phyloP scores from a whole-genome alignment of 2,888 invertebrate genomes.

The Abrostola tripartita region DNA sequence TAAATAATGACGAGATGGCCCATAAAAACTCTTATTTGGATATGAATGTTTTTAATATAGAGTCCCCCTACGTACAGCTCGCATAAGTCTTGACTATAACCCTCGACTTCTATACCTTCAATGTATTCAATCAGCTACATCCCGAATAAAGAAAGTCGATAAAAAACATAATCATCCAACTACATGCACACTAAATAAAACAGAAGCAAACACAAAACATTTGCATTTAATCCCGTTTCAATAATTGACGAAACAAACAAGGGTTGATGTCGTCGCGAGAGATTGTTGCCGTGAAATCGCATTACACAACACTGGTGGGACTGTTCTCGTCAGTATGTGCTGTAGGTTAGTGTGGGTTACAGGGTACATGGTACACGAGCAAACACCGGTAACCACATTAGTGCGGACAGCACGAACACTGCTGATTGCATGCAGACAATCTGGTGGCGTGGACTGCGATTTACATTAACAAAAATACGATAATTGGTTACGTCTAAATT shows the following conservation, averaged over 20 bases:
- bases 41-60: no score
- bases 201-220: conserved; percentile 49
- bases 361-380: conserved; percentile 53
- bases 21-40: no score
- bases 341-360: conserved; percentile 42
- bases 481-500: conserved; percentile 40
- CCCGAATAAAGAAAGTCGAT: no score
- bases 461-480: conserved; percentile 49
- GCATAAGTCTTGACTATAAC: no score
- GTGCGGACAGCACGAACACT: conserved; percentile 70
- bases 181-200: conserved; percentile 36
- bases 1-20: no score
- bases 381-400: conserved; percentile 78
- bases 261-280: conserved; percentile 52
- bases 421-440: conserved; percentile 56
- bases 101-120: no score
- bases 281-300: conserved; percentile 35
- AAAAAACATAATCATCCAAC: conserved; percentile 30
- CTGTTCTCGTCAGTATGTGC: conserved; percentile 12
- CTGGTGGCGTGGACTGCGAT: conserved; percentile 39
- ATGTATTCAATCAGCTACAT: no score
- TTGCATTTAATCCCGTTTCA: conserved; percentile 60
- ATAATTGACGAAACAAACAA: conserved; percentile 61
- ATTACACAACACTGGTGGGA: conserved; percentile 25
- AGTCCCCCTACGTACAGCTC: no score